Evolutionary conservation across 2,113 vertebrate species (phyloP), one percentile per base, ranked within the genome.

Genomic region (Phaethornis superciliosus): DNA sequence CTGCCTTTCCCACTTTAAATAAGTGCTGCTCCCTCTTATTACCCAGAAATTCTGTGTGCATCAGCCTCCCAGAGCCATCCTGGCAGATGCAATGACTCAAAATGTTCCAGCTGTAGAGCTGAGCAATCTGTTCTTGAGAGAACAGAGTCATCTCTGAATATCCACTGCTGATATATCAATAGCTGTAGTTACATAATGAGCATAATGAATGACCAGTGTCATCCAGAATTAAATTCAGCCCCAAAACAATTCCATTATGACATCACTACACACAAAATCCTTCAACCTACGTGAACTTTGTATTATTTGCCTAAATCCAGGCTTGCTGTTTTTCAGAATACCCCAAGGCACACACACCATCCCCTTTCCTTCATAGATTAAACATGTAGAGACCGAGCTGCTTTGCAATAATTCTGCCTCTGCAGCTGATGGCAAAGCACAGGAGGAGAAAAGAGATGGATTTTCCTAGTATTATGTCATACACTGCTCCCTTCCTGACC

Each of bases 341-440:
- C 3, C n/a, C 40, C 6, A 42, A 84, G 59, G 27, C 27, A 62
- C 17, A 40, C 40, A 6, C 15, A 23, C 13, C 2, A 9, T 26
- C 74, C 32, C 1, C 0, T 24, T 51, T 85, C 65, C 70, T 46
- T 76, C 23, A 20, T 1, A n/a, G 5, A 55, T 28, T 12, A 60
- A 54, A n/a, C 15, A 30, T 0, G 2, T 22, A 28, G 0, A 23
- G 69, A 70, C 78, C 7, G 5, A 76, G 28, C 46, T 27, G 37
- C 33, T 54, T 32, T n/a, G 47, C 42, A 59, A 30, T 13, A 47
- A 49, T 35, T 68, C 33, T 24, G 32, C 23, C 30, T 55, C 40
- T 26, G 18, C 15, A 2, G 6, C 2, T 30, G 23, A 23, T 0
- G 46, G 62, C 59, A 72, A 63, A 67, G 56, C 69, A 26, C 1